Conservation (phyloP, 2,888 invertebrate species). For the Apoderus coryli region DNA sequence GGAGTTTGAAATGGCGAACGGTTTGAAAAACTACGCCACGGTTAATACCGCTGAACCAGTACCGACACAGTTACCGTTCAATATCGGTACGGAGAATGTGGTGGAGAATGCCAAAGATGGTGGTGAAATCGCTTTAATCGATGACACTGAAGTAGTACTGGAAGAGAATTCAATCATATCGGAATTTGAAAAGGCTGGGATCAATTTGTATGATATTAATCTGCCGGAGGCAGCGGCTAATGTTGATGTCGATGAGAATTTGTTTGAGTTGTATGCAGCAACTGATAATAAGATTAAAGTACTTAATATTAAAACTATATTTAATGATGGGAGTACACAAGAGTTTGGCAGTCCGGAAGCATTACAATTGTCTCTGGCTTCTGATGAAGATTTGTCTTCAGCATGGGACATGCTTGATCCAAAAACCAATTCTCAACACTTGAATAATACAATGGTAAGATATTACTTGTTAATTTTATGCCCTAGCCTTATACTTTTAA, state of each 20-base stretch:
- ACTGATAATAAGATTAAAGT: too few relatives aligned
- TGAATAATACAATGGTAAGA: too few relatives aligned
- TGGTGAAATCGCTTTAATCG: constrained; percentile 26
- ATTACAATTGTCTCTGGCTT: constrained; percentile 55
- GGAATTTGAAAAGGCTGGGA: constrained; percentile 30
- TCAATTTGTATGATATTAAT: constrained; percentile 27
- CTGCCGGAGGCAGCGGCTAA: constrained; percentile 1
- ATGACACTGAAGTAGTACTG: constrained; percentile 28
- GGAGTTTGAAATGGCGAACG: constrained; percentile 30
- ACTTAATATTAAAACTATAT: too few relatives aligned
- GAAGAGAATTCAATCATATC: constrained; percentile 32
- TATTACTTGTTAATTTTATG: too few relatives aligned
- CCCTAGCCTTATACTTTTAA: too few relatives aligned
- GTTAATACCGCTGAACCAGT: constrained; percentile 32
- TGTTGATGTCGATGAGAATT: too few relatives aligned
- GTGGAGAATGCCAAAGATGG: constrained; percentile 29
- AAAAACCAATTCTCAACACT: too few relatives aligned
- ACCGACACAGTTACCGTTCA: constrained; percentile 29
- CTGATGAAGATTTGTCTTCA: constrained; percentile 59
- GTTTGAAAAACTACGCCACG: constrained; percentile 32
- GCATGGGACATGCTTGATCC: constrained; percentile 61
- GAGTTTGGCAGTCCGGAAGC: too few relatives aligned
- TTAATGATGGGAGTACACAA: too few relatives aligned
- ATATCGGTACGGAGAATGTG: constrained; percentile 31
- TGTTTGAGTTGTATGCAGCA: constrained; percentile 12